A percentile compares a stretch with the other conserved stretches of the same genome.
phyloP scores from a whole-genome alignment of 2,113 vertebrate species.

The Setophaga petechia region DNA sequence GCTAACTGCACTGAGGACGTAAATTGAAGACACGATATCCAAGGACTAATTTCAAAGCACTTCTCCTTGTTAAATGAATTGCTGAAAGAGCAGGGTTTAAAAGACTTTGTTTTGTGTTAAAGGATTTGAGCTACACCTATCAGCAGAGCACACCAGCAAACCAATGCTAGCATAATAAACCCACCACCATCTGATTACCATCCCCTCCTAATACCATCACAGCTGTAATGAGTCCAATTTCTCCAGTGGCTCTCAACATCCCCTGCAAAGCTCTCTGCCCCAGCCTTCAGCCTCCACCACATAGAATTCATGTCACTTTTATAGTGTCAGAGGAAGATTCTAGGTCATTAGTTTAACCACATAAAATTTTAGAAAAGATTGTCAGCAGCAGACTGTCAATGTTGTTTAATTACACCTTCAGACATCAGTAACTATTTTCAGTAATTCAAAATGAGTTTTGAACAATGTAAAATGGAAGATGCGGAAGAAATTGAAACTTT shows the following conservation, averaged over 20 bases:
- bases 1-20: conserved; percentile 40
- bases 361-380: background rate
- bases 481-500: background rate
- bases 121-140: conserved; percentile 61
- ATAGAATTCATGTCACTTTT: conserved; percentile 6
- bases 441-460: background rate
- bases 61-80: conserved; percentile 63
- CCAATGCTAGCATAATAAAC: conserved; percentile 30
- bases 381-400: background rate
- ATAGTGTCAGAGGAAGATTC: background rate
- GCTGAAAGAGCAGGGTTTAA: conserved; percentile 59
- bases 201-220: background rate
- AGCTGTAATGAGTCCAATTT: conserved; percentile 11
- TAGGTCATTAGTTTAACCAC: background rate
- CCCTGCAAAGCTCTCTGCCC: background rate
- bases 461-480: background rate
- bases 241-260: background rate
- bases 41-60: conserved; percentile 71
- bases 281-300: background rate
- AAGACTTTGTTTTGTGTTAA: conserved; percentile 61
- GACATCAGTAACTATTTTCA: background rate
- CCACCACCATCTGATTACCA: background rate
- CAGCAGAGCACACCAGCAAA: conserved; percentile 16
- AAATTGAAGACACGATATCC: conserved; percentile 67
- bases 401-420: background rate